Evolutionary conservation across 2,888 invertebrate genomes (phyloP).

Genomic region (Nasonovia ribisnigri): DNA sequence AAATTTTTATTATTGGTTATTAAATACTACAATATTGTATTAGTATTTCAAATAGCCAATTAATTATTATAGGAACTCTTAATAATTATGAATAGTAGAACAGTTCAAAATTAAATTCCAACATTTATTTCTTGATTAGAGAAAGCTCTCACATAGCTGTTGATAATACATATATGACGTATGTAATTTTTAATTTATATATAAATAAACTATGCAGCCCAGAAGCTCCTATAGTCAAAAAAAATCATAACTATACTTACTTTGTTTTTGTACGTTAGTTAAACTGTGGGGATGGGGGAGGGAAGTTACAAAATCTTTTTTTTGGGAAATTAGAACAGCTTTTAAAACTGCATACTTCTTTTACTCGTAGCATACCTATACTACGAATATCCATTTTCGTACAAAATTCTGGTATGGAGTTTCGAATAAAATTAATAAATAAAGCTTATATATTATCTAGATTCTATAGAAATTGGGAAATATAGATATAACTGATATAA

Average conservation of each 20-base stretch:
- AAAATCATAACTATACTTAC: background rate
- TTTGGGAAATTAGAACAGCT: no score
- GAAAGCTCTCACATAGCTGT: no score
- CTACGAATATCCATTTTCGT: background rate
- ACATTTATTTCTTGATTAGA: background rate
- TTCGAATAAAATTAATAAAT: background rate
- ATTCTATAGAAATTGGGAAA: background rate
- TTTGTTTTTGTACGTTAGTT: no score
- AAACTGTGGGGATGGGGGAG: background rate
- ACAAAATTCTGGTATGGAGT: background rate
- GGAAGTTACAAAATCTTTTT: background rate
- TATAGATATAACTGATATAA: background rate
- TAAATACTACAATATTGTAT: no score
- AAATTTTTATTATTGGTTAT: no score
- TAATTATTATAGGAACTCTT: no score
- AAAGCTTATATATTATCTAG: background rate
- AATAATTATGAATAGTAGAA: no score
- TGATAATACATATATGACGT: background rate
- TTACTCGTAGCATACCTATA: background rate
- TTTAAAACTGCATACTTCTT: background rate
- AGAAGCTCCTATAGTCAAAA: background rate
- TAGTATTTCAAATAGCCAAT: no score
- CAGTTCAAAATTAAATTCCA: background rate
- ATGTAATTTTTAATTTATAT: background rate
- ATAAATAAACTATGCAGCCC: background rate